Evolutionary conservation across 2,113 vertebrate species (phyloP).

Genomic region (Smithornis capensis): DNA sequence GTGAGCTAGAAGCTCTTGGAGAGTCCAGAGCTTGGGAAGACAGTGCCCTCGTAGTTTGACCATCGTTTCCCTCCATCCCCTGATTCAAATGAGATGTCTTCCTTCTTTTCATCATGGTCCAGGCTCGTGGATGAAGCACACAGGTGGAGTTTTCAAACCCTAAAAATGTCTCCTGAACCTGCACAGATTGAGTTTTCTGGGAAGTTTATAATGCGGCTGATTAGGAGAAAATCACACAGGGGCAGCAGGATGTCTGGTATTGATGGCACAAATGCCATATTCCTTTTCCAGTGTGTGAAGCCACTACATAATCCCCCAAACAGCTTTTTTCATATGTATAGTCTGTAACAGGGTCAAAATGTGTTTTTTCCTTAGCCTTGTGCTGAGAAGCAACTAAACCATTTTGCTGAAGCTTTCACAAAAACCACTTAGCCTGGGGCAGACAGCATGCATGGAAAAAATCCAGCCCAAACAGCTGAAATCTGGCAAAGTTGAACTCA

Average conservation of each 20-base stretch:
- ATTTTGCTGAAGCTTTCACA: slow-evolving; percentile 32
- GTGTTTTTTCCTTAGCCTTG: neutral
- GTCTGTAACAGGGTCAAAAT: neutral
- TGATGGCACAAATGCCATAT: neutral
- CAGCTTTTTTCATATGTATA: neutral
- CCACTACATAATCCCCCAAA: neutral
- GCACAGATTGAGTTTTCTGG: neutral
- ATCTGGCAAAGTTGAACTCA: neutral
- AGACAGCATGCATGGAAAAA: neutral
- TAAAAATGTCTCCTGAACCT: neutral
- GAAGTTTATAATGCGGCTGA: neutral
- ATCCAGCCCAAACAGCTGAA: slow-evolving; percentile 36
- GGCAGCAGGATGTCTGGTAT: neutral
- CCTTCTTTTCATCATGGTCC: neutral
- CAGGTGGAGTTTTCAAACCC: neutral
- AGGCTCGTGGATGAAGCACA: neutral
- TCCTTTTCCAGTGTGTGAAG: neutral
- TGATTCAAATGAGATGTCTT: neutral
- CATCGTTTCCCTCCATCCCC: rapidly evolving
- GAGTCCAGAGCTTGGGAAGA: neutral
- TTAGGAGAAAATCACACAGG: neutral
- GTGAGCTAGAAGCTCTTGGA: neutral
- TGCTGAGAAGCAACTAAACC: neutral
- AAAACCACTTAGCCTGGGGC: neutral
- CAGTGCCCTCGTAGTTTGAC: neutral